Base-by-base conservation (phyloP, 2,888 invertebrate species). In the Eurytoma californica region DNA sequence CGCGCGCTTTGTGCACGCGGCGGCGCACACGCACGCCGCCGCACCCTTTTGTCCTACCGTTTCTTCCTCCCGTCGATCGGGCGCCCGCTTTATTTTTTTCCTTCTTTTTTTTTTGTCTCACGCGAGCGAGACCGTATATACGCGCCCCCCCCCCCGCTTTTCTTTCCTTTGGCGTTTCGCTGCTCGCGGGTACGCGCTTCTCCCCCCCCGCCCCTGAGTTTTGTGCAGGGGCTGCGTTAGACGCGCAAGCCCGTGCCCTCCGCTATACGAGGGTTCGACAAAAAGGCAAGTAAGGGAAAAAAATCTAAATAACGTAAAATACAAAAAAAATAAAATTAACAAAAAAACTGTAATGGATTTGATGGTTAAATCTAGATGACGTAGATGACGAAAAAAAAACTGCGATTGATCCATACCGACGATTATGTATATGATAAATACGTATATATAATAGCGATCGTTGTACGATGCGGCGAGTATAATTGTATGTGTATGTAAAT, bases 401-500 rank as follows among this genome's bases (percentile, higher is more conserved):
- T 66, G 70, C 49, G 70, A 77, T 65, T 58, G 57, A 70, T 49
- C 58, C 51, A 70, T 53, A 76, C 61, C 57, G 63, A 24, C 14
- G 57, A 30, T 16, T 65, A 70, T 70, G 58, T 63, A 60, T 30
- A 60, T 74, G 16, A 57, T 57, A 65, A 47, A 61, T 16, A 24
- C 63, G 58, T 69, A 57, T 69, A 68, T 49, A 70, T 61, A 24
- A 77, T 72, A 72, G 67, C 9, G n/a, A 69, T 73, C 69, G 68
- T 69, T 69, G 74, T 74, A 68, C 69, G 58, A 69, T 65, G 69
- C 57, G 18, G 60, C 78, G 67, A 78, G 55, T 65, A 74, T 70
- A 74, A 74, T 60, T 74, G 70, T 65, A 74, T 74, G 65, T 79
- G 58, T 70, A 79, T 79, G 74, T 79, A 79, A 74, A 79, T 79